Percentiles rank a stretch among this genome's conserved stretches.
Evolutionary conservation across 1,140 invertebrate genomes (phyloP).

Genomic region (Drosophila kurseongensis): DNA sequence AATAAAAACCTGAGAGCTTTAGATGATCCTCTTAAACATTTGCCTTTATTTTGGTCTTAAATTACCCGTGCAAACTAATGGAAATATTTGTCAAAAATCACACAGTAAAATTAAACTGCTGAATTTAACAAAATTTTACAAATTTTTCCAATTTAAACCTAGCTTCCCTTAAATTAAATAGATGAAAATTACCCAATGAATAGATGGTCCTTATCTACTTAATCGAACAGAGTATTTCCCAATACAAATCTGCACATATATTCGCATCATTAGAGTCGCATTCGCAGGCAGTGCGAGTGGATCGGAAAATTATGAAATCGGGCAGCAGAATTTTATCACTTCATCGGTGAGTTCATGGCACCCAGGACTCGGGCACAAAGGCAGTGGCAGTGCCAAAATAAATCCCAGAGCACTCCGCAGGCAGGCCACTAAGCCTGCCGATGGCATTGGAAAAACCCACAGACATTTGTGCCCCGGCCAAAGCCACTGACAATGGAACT

Average conservation of each 20-base stretch:
- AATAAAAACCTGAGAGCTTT: no score
- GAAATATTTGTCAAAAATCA: no score
- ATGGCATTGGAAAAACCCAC: constrained; percentile 49
- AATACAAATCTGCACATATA: constrained; percentile 11
- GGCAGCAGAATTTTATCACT: constrained; percentile 33
- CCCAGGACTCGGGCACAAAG: constrained; percentile 9
- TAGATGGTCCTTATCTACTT: not conserved
- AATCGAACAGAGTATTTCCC: constrained; percentile 1
- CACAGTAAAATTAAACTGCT: no score
- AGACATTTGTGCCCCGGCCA: constrained; percentile 56
- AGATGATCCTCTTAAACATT: no score
- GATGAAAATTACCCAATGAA: not conserved
- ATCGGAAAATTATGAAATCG: constrained; percentile 21
- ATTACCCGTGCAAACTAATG: no score
- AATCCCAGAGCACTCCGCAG: constrained; percentile 52
- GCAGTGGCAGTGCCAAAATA: constrained; percentile 43
- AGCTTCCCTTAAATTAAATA: not conserved
- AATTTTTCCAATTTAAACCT: not conserved
- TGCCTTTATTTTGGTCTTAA: no score
- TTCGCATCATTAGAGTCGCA: constrained; percentile 8
- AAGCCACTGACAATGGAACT: constrained; percentile 71
- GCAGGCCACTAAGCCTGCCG: constrained; percentile 37
- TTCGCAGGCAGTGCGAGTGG: constrained; percentile 7
- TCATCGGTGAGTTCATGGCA: constrained; percentile 15
- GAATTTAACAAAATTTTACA: no score